Evolutionary conservation across 2,797 vertebrate species (phyloP).

Genomic region (Potorous gilbertii): DNA sequence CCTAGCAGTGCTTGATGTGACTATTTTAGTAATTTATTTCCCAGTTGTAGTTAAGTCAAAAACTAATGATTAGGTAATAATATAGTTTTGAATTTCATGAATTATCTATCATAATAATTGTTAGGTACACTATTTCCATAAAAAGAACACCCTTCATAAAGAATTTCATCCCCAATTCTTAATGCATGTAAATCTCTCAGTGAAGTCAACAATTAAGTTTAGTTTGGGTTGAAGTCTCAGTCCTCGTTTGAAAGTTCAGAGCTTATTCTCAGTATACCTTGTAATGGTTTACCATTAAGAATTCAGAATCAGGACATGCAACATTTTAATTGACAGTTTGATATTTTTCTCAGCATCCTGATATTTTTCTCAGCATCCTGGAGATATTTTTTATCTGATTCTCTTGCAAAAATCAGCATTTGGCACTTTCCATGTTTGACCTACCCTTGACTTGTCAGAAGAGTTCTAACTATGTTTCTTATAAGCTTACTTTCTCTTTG

Average conservation of each 20-base stretch:
- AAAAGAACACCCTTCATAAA: constrained; percentile 28
- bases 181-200: background rate
- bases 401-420: constrained; percentile 7
- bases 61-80: background rate
- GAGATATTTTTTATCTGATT: background rate
- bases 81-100: background rate
- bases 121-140: background rate
- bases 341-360: constrained; percentile 8
- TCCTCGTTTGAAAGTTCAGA: background rate
- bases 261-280: background rate
- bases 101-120: background rate
- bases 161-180: background rate
- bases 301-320: background rate
- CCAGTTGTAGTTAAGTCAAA: constrained; percentile 17
- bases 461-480: background rate
- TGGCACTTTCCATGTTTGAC: constrained; percentile 19
- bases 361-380: constrained; percentile 4
- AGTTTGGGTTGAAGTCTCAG: background rate
- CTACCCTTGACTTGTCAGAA: background rate
- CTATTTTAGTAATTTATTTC: constrained; percentile 49
- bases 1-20: constrained; percentile 14
- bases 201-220: background rate
- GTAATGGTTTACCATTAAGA: background rate
- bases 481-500: background rate
- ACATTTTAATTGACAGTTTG: constrained; percentile 2